Conservation (phyloP, 2,797 vertebrate species). For the Muraenolepis orangiensis region DNA sequence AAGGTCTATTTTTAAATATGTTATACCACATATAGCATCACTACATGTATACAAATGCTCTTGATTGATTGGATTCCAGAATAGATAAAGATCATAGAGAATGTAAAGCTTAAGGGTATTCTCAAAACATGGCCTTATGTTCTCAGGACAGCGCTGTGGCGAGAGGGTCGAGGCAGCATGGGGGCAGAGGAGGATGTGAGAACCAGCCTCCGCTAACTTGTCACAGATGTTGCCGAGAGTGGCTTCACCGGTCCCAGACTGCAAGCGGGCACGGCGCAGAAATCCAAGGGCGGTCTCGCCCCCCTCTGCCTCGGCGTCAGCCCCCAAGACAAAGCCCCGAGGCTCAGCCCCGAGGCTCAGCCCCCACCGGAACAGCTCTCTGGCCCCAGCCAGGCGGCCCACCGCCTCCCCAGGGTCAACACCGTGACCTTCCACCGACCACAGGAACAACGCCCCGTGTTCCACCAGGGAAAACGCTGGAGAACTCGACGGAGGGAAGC, state of each 20-base stretch:
- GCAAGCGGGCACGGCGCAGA: background rate
- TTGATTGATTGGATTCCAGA: background rate
- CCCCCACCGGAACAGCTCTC: background rate
- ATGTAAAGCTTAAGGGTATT: background rate
- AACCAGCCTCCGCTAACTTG: slow-evolving; percentile 5
- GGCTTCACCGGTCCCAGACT: slow-evolving; percentile 5
- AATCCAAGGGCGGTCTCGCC: background rate
- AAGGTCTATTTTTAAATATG: background rate
- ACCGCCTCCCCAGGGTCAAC: background rate
- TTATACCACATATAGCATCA: background rate
- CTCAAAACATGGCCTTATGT: background rate
- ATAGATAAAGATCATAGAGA: background rate
- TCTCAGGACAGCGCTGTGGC: slow-evolving; percentile 27
- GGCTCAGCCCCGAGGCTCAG: background rate
- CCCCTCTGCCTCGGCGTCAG: background rate
- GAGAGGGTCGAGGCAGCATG: slow-evolving; percentile 33
- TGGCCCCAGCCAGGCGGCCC: background rate
- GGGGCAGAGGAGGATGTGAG: slow-evolving; percentile 45
- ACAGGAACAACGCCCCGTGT: background rate
- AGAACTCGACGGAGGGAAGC: background rate
- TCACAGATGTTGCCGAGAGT: slow-evolving; percentile 18
- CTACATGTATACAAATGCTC: background rate
- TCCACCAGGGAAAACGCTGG: background rate
- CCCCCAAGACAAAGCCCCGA: background rate
- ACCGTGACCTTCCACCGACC: background rate